Evolutionary conservation across 2,113 vertebrate genomes (phyloP), one percentile per base, ranked within the genome.

Genomic region (Emydocephalus ijimae): DNA sequence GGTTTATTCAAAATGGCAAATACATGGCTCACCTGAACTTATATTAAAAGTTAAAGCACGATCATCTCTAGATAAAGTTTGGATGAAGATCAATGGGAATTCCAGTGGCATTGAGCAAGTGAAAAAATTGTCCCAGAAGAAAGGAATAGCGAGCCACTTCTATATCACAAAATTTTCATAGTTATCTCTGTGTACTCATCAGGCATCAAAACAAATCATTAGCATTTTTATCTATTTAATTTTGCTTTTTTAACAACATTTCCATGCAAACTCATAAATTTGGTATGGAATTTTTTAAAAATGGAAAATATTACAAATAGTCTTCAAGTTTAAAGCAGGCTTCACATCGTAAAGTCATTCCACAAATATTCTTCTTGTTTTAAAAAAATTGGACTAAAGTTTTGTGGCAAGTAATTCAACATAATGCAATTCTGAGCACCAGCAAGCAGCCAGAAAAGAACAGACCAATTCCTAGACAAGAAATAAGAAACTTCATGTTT

Each of bases 321-420:
- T 74, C n/a, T 74, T 74, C n/a, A 34, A 74, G 5, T 18, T 18
- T 74, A 74, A 74, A 74, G n/a, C 54, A 96, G 95, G 93, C 96
- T 94, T 74, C 24, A 89, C 95, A 39, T 96, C 96, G 96, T 94
- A 93, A 95, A 93, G 92, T 95, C 20, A 4, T 91, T 3, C 39
- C 61, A 94, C 34, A 91, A 96, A 95, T 96, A 95, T 95, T 95
- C 94, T 94, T 91, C 92, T 95, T 94, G 88, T 94, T 97, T 93
- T 54, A 94, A 86, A 48, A 3, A 43, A 86, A 94, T 95, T 94
- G 95, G 96, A 97, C 97, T 97, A 97, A 96, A 94, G 93, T 0
- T 96, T 96, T 97, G 97, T 97, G 97, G 97, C 97, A 97, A 74
- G 93, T 89, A 94, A 1, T 94, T 94, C 59, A 1, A 88, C 94